A percentile compares a stretch with the other conserved stretches of the same genome.
Conservation (phyloP, 2,113 vertebrate genomes). For the Phalacrocorax pelagicus region DNA sequence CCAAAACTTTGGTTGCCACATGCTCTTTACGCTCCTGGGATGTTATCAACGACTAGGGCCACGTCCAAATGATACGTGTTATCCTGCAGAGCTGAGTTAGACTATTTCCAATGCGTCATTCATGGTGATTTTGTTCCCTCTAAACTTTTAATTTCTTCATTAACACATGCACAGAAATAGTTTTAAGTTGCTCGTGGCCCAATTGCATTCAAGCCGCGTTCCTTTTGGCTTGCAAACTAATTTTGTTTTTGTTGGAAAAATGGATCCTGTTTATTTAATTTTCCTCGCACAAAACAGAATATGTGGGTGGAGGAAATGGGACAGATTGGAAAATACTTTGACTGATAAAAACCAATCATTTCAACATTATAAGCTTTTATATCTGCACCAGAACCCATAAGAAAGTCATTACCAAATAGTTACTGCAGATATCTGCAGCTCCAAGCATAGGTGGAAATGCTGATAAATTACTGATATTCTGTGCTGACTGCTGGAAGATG, state of each 20-base stretch:
- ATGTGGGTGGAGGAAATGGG: constrained; percentile 41
- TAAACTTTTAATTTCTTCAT: neutral
- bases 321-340: constrained; percentile 37
- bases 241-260: constrained; percentile 34
- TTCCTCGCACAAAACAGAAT: constrained; percentile 29
- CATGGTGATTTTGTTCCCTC: neutral
- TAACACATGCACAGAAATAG: neutral
- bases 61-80: rapidly evolving
- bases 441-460: neutral
- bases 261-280: constrained; percentile 35
- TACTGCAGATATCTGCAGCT: neutral
- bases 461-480: neutral
- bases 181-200: neutral
- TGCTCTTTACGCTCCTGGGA: neutral
- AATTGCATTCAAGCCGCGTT: neutral
- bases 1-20: neutral
- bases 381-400: constrained; percentile 19
- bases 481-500: neutral
- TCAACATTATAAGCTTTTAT: neutral
- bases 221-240: neutral
- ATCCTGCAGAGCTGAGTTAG: neutral
- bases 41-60: neutral
- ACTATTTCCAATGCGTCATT: neutral
- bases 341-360: constrained; percentile 8
- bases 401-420: neutral